Conservation (phyloP, 2,113 vertebrate genomes). For the Platysteira castanea region DNA sequence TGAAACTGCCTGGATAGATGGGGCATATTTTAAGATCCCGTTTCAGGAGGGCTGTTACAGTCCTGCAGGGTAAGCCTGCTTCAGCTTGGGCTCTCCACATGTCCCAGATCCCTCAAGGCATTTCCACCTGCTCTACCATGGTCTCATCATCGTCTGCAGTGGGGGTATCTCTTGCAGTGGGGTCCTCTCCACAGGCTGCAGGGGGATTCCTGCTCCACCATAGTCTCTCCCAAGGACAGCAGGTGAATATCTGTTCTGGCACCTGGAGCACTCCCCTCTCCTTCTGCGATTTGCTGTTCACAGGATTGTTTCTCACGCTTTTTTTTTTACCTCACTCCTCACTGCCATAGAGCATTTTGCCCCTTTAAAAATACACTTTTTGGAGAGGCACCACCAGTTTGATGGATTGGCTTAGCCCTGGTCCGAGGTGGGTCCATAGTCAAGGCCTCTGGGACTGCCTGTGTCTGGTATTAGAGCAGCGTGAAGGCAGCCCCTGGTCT, state of each 20-base stretch:
- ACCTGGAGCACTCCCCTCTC: neutral
- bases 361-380: neutral
- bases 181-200: neutral
- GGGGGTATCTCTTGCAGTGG: neutral
- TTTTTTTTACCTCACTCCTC: neutral
- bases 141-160: neutral
- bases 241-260: neutral
- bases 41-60: neutral
- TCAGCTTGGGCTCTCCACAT: neutral
- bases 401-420: neutral
- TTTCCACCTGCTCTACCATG: neutral
- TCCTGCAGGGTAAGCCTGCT: neutral
- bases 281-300: neutral
- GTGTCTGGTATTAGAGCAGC: neutral
- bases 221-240: neutral
- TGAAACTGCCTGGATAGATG: neutral
- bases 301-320: neutral
- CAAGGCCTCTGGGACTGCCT: neutral
- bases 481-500: neutral
- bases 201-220: neutral
- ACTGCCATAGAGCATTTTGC: neutral
- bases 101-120: neutral
- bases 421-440: fast-evolving
- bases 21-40: too few species aligned
- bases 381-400: neutral